Base-by-base conservation (phyloP, 2,888 invertebrate genomes). In the Napeogenes inachia region DNA sequence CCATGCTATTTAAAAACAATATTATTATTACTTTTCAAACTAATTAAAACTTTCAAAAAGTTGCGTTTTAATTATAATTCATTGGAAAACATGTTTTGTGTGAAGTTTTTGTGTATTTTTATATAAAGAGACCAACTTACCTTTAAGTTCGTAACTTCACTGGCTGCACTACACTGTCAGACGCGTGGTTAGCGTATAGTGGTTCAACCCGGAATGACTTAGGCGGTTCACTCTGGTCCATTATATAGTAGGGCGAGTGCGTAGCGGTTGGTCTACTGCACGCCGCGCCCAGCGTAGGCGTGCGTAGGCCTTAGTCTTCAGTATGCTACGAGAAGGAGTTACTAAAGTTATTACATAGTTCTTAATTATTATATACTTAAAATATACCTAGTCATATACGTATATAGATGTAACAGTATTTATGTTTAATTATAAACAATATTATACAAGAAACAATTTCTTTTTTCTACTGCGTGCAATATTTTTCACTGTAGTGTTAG, bases 281-380 rank as follows among this genome's bases (percentile, higher is more conserved):
- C 76, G 81, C 81, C 81, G 79, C 84, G 85, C 87, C 84, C 85
- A 62, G 71, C 85, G 89, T 89, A 84, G 89, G 89, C 89, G 88
- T 85, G 84, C 85, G 87, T 86, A 84, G 87, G 84, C 78, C 61
- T 57, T 66, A 55, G 73, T 74, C 79, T 80, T 81, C 79, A 76
- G 68, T 61, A 69, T 72, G 70, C 72, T 75, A 75, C 73, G 72
- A 42, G 42, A 42, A 8, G 38, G 5, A 38, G 42, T 42, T 12
- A 10, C 10, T 12, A 3, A 10, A 10, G 10, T 42, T 42, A 10
- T 42, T 8, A 42, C 42, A 42, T 10, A 42, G 35, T 35, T 35
- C 2, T 42, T 42, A 42, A 42, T 42, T 10, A 42, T 8, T 42
- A 42, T 42, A 42, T 35, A 42, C 3, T 42, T 42, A 10, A 10